Percentiles rank a stretch among this genome's conserved stretches.
These are phyloP conservation scores for Epizoanthus illoricatus DNA, from an alignment of 92 coral and sea anemone genomes.

Conservation along the genomic window DNA sequence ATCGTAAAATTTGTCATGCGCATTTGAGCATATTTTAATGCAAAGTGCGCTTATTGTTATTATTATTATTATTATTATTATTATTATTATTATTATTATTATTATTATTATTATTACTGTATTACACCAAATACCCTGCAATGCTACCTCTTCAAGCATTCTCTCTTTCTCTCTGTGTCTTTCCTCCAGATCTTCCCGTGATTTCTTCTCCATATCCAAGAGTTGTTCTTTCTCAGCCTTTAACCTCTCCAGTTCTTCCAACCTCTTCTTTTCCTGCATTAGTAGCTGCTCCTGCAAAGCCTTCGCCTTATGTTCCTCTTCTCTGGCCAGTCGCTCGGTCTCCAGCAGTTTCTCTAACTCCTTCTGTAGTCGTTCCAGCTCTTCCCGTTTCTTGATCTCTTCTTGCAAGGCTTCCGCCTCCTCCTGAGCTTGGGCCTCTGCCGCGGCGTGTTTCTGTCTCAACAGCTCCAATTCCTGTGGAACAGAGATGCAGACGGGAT, in stretches of 20 bases:
- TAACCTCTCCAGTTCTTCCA: constrained; percentile 73
- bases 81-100: too few relatives aligned
- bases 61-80: too few relatives aligned
- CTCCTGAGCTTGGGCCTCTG: constrained; percentile 82
- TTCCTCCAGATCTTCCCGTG: constrained; percentile 86
- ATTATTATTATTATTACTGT: background rate
- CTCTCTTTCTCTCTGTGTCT: constrained; percentile 86
- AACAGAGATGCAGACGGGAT: background rate
- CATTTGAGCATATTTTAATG: too few relatives aligned
- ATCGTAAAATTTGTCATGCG: too few relatives aligned
- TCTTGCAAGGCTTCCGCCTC: constrained; percentile 83
- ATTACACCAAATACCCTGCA: too few relatives aligned
- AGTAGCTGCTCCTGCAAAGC: constrained; percentile 81
- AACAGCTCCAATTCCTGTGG: constrained; percentile 83
- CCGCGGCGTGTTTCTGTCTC: constrained; percentile 72
- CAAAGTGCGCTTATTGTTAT: too few relatives aligned
- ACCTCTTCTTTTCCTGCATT: constrained; percentile 69
- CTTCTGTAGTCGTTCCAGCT: constrained; percentile 78
- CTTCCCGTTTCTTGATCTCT: constrained; percentile 81
- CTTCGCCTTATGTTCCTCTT: constrained; percentile 79
- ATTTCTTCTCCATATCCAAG: constrained; percentile 77
- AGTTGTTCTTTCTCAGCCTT: constrained; percentile 73
- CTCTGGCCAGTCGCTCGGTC: constrained; percentile 82
- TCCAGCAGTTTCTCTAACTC: constrained; percentile 77
- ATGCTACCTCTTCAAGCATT: constrained; percentile 79